Evolutionary conservation across 2,113 vertebrate species (phyloP).

Genomic region (Rissa tridactyla): DNA sequence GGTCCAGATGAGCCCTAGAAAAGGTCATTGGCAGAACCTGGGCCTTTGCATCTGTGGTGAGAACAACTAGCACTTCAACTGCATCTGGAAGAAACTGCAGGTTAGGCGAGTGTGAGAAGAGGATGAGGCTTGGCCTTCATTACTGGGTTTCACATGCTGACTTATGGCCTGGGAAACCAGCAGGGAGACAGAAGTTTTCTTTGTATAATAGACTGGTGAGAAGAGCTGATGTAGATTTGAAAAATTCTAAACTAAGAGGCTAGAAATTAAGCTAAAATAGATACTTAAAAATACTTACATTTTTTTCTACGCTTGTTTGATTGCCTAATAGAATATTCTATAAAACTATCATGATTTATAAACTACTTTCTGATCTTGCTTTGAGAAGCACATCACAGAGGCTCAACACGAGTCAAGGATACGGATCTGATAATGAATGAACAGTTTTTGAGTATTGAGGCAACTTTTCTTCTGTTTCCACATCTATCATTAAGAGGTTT

Average conservation of each 20-base stretch:
- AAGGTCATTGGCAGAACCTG: not conserved
- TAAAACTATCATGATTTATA: not conserved
- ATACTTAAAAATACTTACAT: not conserved
- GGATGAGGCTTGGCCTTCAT: not conserved
- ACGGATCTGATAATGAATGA: not conserved
- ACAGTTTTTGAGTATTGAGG: not conserved
- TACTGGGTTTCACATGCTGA: not conserved
- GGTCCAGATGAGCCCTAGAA: not conserved
- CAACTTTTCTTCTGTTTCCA: not conserved
- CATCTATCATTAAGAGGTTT: not conserved
- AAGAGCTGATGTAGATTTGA: not conserved
- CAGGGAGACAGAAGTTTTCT: not conserved
- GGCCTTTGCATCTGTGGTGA: not conserved
- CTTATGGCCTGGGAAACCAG: not conserved
- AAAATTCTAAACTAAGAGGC: not conserved
- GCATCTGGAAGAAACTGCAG: not conserved
- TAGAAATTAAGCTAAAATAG: not conserved
- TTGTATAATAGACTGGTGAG: not conserved
- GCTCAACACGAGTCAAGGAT: not conserved
- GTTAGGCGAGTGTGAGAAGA: not conserved
- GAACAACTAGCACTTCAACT: not conserved
- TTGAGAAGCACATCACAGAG: not conserved
- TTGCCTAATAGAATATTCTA: not conserved
- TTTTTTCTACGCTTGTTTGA: not conserved
- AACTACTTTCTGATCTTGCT: not conserved